Percentiles rank a stretch among this genome's conserved stretches.
phyloP scores from a whole-genome alignment of 2,888 invertebrate genomes.

The Monoplex corrugatus region DNA sequence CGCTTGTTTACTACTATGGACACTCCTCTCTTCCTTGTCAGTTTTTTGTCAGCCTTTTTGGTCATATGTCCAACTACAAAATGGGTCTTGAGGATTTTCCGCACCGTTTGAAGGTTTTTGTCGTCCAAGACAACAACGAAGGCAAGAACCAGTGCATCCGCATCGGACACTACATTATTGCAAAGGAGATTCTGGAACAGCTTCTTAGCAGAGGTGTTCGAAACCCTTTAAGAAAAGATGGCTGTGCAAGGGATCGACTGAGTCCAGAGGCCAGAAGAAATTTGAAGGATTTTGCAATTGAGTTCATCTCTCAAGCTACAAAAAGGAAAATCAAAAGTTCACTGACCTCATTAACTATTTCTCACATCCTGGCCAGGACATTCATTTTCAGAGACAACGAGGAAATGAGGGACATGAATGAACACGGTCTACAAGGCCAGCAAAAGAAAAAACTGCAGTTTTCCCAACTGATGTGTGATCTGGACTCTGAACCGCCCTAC shows the following conservation, averaged over 20 bases:
- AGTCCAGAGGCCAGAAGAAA: slow-evolving; percentile 56
- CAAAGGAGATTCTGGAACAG: slow-evolving; percentile 61
- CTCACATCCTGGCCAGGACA: slow-evolving; percentile 59
- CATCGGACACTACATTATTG: slow-evolving; percentile 62
- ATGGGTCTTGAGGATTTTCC: slow-evolving; percentile 59
- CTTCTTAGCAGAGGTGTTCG: slow-evolving; percentile 26
- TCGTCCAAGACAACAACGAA: slow-evolving; percentile 55
- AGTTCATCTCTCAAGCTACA: slow-evolving; percentile 60
- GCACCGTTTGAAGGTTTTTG: slow-evolving; percentile 52
- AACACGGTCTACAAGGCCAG: slow-evolving; percentile 40
- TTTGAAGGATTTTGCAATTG: slow-evolving; percentile 55
- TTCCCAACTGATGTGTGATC: slow-evolving; percentile 61
- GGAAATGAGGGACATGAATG: slow-evolving; percentile 59
- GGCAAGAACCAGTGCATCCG: slow-evolving; percentile 55
- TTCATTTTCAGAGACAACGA: slow-evolving; percentile 64
- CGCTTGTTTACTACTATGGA: slow-evolving; percentile 63
- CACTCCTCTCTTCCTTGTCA: slow-evolving; percentile 61
- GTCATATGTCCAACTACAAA: slow-evolving; percentile 51
- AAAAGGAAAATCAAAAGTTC: slow-evolving; percentile 55
- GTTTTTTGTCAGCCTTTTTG: slow-evolving; percentile 58
- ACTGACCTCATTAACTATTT: slow-evolving; percentile 52
- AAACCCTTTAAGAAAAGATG: neutral
- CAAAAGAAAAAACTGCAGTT: slow-evolving; percentile 55
- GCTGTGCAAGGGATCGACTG: slow-evolving; percentile 38
- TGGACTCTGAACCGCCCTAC: slow-evolving; percentile 60